Evolutionary conservation across 2,797 vertebrate species (phyloP), one percentile per base, ranked within the genome.

Genomic region (Fringilla coelebs): DNA sequence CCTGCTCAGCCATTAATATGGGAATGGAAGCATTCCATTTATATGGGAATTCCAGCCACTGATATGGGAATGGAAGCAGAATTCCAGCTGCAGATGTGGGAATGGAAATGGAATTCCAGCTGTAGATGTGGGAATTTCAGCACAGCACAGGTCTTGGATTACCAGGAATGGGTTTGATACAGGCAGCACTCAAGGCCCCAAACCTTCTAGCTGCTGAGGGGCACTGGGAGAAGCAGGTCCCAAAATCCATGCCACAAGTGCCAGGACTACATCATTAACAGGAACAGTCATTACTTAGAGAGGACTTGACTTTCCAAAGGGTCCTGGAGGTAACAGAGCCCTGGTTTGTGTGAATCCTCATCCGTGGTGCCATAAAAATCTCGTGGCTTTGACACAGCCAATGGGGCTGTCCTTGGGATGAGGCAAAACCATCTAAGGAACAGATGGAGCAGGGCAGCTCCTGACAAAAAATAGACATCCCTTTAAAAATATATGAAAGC

Each of bases 401-500:
- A 18, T 11, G 62, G 58, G 45, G 74, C 62, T 60, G 17, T 36
- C 9, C 45, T 66, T 66, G 55, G 78, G 32, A 63, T 38, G 22
- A 43, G 73, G 68, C 45, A 79, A 91, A 94, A 74, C 9, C 72
- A 43, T 7, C 43, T 8, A 7, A 80, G 66, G 62, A 87, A 28
- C 81, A 91, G 63, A 89, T 62, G 73, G 60, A 90, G 61, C 71
- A 84, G 77, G 67, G 66, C 74, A 86, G 75, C 62, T 76, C 65
- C 74, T 14, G 20, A 17, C 26, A 4, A 0, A 52, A 86, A 87
- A 38, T 5, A 89, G 85, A 16, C 34, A 25, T 74, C 78, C 36
- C 67, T 73, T 95, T 82, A 91, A 94, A 96, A 94, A 93, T 46
- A 84, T 84, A 94, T 85, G 74, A 94, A 75, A 75, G 58, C 67